Evolutionary conservation across 2,797 vertebrate species (phyloP), one percentile per base, ranked within the genome.

Genomic region (Danio aesculapii): DNA sequence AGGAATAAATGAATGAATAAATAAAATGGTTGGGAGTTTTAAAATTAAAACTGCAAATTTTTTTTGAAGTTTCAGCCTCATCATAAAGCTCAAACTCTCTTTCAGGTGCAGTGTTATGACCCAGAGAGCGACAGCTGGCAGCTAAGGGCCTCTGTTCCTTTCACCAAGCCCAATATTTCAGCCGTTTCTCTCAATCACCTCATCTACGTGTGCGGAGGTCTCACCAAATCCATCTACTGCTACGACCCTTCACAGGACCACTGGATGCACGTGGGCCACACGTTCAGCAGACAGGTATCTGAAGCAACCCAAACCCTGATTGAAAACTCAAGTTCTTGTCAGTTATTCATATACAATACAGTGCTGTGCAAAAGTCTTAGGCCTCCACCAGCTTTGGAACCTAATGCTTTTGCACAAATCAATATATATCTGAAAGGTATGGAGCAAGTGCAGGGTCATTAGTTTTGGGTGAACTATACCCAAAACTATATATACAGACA

Each of bases 231-330:
- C 47, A 96, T 99, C 84, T 98, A 96, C 91, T 99, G 98, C 92
- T 99, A 99, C 1, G 98, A 99, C 88, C 98, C 98, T 0, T 82
- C 87, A 21, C 96, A 98, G 88, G 97, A 99, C 92, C 97, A 96
- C 92, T 99, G 98, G 98, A 98, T 99, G 89, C 96, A 97, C 0
- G 97, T 98, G 75, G 96, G 97, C 70, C 96, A 98, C 57, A 98
- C 96, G 2, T 98, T 98, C 86, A 97, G 91, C 93, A 97, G 96
- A 92, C 96, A 96, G 98, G 98, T 99, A 76, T 10, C 55, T 49
- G 6, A 59, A 74, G 12, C 43, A 12, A 64, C 16, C 6, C 2
- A 7, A 21, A n/a, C 30, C 30, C 30, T 30, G 30, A 10, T 41
- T n/a, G n/a, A 52, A 30, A 70, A 46, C 9, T 43, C 30, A 59